phyloP scores from a whole-genome alignment of 2,888 invertebrate genomes.

The Fragum sueziense region DNA sequence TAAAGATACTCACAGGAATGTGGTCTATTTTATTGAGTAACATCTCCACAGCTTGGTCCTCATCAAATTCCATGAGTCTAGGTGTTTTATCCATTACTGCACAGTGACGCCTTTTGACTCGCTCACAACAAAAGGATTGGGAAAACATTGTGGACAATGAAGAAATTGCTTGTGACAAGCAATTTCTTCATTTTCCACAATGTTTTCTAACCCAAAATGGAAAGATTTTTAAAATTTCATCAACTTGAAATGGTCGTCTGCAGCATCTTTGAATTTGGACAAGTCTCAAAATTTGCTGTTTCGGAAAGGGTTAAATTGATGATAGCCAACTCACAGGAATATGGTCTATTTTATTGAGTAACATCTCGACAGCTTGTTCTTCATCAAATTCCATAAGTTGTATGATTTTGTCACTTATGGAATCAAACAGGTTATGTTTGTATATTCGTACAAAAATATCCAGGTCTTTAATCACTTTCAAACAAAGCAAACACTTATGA shows the following conservation, averaged over 20 bases:
- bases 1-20: constrained; percentile 87
- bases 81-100: too few relatives aligned
- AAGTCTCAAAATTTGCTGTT: too few relatives aligned
- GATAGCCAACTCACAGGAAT: constrained; percentile 87
- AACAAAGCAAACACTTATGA: too few relatives aligned
- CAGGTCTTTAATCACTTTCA: too few relatives aligned
- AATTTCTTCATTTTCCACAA: too few relatives aligned
- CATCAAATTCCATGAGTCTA: constrained; percentile 94
- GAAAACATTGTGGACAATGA: background rate
- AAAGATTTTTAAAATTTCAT: too few relatives aligned
- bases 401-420: constrained; percentile 93
- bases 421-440: constrained; percentile 91
- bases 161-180: background rate
- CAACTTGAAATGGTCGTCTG: too few relatives aligned
- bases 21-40: constrained; percentile 88
- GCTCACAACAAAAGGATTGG: too few relatives aligned
- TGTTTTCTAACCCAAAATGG: too few relatives aligned
- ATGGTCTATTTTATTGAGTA: constrained; percentile 87
- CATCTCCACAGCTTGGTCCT: constrained; percentile 89
- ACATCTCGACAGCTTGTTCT: constrained; percentile 89
- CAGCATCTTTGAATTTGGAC: too few relatives aligned
- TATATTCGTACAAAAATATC: constrained; percentile 95
- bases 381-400: constrained; percentile 94
- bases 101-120: too few relatives aligned
- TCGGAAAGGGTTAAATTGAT: too few relatives aligned